Base-by-base conservation (phyloP, 1,140 invertebrate species). In the Hyles vespertilio region DNA sequence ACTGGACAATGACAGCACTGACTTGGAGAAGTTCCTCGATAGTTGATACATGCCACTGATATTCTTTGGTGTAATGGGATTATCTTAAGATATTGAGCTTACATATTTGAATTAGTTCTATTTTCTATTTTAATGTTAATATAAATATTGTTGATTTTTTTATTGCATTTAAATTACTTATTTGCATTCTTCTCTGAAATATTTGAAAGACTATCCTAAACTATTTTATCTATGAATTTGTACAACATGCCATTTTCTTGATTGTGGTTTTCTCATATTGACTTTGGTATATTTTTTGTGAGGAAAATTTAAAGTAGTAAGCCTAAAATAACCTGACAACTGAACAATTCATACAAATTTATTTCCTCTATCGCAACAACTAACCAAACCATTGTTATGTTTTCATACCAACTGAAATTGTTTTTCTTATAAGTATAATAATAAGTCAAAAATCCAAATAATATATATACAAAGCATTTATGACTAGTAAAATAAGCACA, bases 391-490 rank as follows among this genome's bases (percentile, higher is more conserved):
- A 22, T 22, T 22, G 22, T 22, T 22, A 22, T 22, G 61, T 48
- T 70, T 75, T 69, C 71, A 68, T 58, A 65, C 63, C 56, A 83
- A 79, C 75, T 79, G 72, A 77, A 78, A 80, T 77, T 72, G 59
- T 75, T 72, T 75, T 70, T 74, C 72, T 72, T 78, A 78, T 66
- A 70, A 66, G 74, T 32, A 74, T 79, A 77, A 71, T 79, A 74
- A 40, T 40, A 71, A 72, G 66, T 71, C 70, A 79, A 78, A 81
- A 85, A 84, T 81, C 80, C 69, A 81, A 78, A 75, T n/a, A 81
- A 79, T 67, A 74, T 80, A 80, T 84, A 74, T 79, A 88, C 78
- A 84, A 86, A 84, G 59, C 61, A 75, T 86, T 83, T 80, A 86
- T 86, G 81, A 88, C 81, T 86, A 86, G 80, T 81, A 88, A 80